Evolutionary conservation across 2,888 invertebrate genomes (phyloP).

Genomic region (Acanthosepion esculentum): DNA sequence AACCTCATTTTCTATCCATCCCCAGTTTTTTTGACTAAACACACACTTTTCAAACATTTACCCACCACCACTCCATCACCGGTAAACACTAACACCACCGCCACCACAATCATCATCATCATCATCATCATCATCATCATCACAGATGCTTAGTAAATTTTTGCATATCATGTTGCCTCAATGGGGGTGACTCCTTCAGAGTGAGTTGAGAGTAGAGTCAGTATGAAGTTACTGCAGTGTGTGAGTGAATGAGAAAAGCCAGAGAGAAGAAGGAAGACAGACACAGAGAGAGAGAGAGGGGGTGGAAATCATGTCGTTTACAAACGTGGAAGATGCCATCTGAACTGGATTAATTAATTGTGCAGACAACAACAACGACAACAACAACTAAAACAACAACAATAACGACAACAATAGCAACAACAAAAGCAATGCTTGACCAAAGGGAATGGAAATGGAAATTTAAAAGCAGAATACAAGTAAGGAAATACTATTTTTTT

Average conservation of each 20-base stretch:
- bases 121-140: background rate
- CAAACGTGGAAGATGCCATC: background rate
- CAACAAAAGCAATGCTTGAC: background rate
- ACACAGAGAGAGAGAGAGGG: background rate
- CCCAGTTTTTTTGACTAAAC: too few relatives aligned
- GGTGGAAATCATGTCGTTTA: background rate
- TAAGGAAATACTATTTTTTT: background rate
- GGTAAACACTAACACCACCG: too few relatives aligned
- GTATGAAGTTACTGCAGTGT: too few relatives aligned
- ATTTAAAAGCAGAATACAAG: background rate
- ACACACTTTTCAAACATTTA: too few relatives aligned
- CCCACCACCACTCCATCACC: too few relatives aligned
- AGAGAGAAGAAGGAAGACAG: background rate
- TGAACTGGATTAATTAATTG: background rate
- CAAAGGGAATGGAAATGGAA: background rate
- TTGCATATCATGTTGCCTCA: constrained; percentile 17
- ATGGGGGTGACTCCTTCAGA: background rate
- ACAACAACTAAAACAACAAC: background rate
- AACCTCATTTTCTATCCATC: too few relatives aligned
- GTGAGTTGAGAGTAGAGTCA: too few relatives aligned
- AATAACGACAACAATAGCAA: background rate
- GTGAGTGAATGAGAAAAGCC: too few relatives aligned
- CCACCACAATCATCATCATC: too few relatives aligned
- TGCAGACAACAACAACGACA: background rate
- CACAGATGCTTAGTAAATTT: background rate